phyloP scores from a whole-genome alignment of 2,113 vertebrate genomes.

The Hemicordylus capensis region DNA sequence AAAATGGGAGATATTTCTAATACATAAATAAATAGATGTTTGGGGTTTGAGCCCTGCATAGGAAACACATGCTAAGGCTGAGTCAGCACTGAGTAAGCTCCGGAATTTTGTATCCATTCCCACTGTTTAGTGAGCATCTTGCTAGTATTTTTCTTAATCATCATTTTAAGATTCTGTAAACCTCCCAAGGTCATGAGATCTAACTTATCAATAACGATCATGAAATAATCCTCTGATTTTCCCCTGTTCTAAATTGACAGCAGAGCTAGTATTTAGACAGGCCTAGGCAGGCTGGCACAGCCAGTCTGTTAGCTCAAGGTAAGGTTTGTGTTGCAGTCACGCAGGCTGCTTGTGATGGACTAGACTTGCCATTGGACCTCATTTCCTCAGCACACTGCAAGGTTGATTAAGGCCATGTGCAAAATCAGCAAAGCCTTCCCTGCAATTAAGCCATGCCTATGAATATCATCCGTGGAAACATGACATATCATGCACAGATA shows the following conservation, averaged over 20 bases:
- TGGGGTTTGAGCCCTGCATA: not conserved
- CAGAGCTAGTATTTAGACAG: slow-evolving; percentile 35
- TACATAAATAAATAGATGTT: too few species aligned
- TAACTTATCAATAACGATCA: not conserved
- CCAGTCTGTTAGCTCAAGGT: slow-evolving; percentile 52
- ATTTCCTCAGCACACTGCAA: slow-evolving; percentile 40
- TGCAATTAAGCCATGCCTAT: not conserved
- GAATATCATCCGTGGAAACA: slow-evolving; percentile 40
- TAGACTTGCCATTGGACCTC: slow-evolving; percentile 33
- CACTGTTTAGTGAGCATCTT: not conserved
- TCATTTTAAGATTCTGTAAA: not conserved
- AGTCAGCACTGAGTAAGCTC: not conserved
- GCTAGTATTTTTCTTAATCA: not conserved
- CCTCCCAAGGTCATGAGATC: not conserved
- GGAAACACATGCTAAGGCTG: not conserved
- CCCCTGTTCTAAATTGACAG: slow-evolving; percentile 62
- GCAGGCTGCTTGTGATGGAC: not conserved
- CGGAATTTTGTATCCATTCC: not conserved
- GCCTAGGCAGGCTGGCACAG: slow-evolving; percentile 55
- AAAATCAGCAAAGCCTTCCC: slow-evolving; percentile 40
- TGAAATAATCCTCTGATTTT: not conserved
- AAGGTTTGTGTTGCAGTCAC: slow-evolving; percentile 32
- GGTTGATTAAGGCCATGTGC: slow-evolving; percentile 25
- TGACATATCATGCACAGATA: slow-evolving; percentile 22
- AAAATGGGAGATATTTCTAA: too few species aligned